phyloP scores from a whole-genome alignment of 1,140 invertebrate species.

The Calephelis virginiensis region DNA sequence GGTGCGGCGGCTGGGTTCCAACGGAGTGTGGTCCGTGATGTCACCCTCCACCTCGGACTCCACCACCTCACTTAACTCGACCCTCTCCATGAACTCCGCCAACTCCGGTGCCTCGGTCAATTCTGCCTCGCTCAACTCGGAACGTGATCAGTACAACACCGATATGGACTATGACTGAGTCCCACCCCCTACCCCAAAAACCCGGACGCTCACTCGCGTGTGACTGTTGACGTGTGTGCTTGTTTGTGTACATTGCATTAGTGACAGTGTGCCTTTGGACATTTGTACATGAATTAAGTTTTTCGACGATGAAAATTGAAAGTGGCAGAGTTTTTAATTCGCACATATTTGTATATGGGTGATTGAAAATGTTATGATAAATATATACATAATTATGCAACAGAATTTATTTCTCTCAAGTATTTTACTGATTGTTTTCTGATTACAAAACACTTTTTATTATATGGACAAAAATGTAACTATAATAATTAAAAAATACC shows the following conservation, averaged over 20 bases:
- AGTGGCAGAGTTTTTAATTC: constrained; percentile 13
- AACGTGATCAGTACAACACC: constrained; percentile 51
- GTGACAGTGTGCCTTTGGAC: constrained; percentile 12
- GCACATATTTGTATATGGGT: constrained; percentile 16
- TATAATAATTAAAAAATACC: too few relatives aligned
- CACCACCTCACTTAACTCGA: constrained; percentile 6
- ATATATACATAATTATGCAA: constrained; percentile 7
- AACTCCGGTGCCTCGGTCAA: constrained; percentile 35
- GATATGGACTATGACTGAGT: constrained; percentile 63
- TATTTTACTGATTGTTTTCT: too few relatives aligned
- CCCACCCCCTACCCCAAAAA: background rate
- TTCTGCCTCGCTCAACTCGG: constrained; percentile 27
- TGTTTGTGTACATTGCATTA: constrained; percentile 11
- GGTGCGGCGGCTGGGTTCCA: constrained; percentile 38
- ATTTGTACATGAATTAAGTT: constrained; percentile 12
- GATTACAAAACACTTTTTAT: too few relatives aligned
- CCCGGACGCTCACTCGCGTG: constrained; percentile 11
- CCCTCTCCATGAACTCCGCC: constrained; percentile 33
- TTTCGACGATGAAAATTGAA: constrained; percentile 3
- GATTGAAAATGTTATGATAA: constrained; percentile 4
- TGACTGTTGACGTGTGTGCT: constrained; percentile 12
- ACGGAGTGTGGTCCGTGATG: constrained; percentile 27
- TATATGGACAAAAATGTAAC: too few relatives aligned
- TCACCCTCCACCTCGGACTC: constrained; percentile 39
- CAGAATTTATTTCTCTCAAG: background rate